Percentiles rank a stretch among this genome's conserved stretches.
Conservation (phyloP, 2,113 vertebrate genomes). For the Calyptommatus sinebrachiatus region DNA sequence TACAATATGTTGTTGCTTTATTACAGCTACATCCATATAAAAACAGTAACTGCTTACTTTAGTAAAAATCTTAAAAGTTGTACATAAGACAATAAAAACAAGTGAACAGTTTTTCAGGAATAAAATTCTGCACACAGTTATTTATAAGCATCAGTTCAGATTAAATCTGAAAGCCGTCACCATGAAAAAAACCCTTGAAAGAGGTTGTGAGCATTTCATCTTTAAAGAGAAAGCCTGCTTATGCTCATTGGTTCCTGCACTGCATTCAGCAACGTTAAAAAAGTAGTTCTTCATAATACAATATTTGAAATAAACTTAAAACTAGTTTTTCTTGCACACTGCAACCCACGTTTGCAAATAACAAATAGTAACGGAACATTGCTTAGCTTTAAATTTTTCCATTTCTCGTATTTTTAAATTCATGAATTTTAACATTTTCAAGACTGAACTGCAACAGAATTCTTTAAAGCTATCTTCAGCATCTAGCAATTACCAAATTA, state of each 20-base stretch:
- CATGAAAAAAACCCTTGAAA: neutral
- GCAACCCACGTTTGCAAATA: neutral
- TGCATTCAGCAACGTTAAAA: neutral
- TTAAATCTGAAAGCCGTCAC: slow-evolving; percentile 1
- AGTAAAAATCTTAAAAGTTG: slow-evolving; percentile 67
- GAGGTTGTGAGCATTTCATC: neutral
- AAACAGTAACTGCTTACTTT: slow-evolving; percentile 59
- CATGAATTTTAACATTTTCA: slow-evolving; percentile 5
- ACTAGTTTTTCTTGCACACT: neutral
- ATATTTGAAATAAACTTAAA: neutral
- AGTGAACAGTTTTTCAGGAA: slow-evolving; percentile 18
- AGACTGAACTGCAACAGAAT: slow-evolving; percentile 6
- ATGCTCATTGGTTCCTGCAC: neutral
- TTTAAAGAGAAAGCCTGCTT: neutral
- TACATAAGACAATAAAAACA: slow-evolving; percentile 57
- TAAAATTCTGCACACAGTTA: slow-evolving; percentile 17
- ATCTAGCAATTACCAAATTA: slow-evolving; percentile 43
- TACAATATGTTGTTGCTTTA: slow-evolving; percentile 8
- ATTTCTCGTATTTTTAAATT: neutral
- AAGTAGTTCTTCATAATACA: neutral
- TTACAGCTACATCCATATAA: slow-evolving; percentile 45
- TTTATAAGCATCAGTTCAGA: slow-evolving; percentile 51
- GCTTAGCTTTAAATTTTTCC: neutral
- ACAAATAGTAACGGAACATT: neutral
- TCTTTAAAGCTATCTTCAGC: slow-evolving; percentile 42